Conservation (phyloP, 1,140 invertebrate genomes). For the Drosophila fuyamai region DNA sequence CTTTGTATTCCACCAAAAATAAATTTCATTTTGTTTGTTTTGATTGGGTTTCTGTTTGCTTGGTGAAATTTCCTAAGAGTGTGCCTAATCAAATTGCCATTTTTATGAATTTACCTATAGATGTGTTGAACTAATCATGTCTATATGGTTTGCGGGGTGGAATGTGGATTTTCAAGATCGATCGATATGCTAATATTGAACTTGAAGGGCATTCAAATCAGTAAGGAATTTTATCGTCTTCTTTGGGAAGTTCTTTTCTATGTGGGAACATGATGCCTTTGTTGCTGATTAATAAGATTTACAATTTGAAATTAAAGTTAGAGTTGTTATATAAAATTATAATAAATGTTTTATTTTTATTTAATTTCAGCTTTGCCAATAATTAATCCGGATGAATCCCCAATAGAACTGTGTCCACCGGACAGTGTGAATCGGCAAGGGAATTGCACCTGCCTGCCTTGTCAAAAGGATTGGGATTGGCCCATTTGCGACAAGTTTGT, state of each 20-base stretch:
- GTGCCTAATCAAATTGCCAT: slow-evolving; percentile 76
- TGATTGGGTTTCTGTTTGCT: slow-evolving; percentile 34
- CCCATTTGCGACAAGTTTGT: slow-evolving; percentile 45
- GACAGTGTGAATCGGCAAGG: too few species aligned
- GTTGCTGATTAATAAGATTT: not conserved
- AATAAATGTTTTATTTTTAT: not conserved
- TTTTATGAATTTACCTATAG: slow-evolving; percentile 75
- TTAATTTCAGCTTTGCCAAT: slow-evolving; percentile 21
- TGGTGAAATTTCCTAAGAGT: slow-evolving; percentile 36
- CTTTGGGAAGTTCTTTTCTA: not conserved
- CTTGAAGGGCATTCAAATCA: slow-evolving; percentile 46
- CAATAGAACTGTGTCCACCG: not conserved
- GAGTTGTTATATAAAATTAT: not conserved
- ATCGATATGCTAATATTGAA: slow-evolving; percentile 37
- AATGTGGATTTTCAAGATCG: slow-evolving; percentile 42
- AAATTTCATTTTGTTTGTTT: slow-evolving; percentile 36
- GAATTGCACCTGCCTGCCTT: slow-evolving; percentile 20
- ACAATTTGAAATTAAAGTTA: not conserved
- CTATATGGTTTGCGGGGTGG: slow-evolving; percentile 21
- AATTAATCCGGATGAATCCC: slow-evolving; percentile 12
- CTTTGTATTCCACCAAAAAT: slow-evolving; percentile 67
- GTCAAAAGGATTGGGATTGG: slow-evolving; percentile 5
- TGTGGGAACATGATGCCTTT: not conserved
- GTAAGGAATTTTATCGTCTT: slow-evolving; percentile 1
- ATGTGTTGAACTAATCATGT: slow-evolving; percentile 57